Evolutionary conservation across 2,113 vertebrate species (phyloP).

Genomic region (Elgaria multicarinata): DNA sequence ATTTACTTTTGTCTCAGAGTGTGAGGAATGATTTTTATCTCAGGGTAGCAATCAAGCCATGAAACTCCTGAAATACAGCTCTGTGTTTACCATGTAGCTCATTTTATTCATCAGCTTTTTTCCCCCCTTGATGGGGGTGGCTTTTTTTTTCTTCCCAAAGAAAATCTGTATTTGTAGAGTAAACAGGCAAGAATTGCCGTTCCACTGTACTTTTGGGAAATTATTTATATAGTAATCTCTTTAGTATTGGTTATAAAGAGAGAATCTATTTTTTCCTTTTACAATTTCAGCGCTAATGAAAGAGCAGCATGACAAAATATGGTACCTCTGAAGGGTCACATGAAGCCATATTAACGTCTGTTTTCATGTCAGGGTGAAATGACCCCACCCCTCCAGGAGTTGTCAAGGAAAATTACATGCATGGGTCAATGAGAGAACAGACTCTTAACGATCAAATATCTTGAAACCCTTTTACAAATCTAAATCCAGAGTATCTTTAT

Average conservation of each 20-base stretch:
- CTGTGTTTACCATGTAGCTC: conserved; percentile 53
- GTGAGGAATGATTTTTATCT: conserved; percentile 77
- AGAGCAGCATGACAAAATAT: conserved; percentile 65
- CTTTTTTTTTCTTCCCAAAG: conserved; percentile 51
- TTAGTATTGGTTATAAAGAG: conserved; percentile 41
- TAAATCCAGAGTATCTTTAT: conserved; percentile 54
- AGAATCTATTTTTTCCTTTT: conserved; percentile 49
- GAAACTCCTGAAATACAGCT: conserved; percentile 46
- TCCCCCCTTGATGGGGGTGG: neutral
- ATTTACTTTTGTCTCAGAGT: conserved; percentile 78
- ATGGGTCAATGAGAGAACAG: conserved; percentile 49
- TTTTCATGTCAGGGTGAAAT: conserved; percentile 70
- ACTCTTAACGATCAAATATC: conserved; percentile 57
- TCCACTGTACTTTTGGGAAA: conserved; percentile 52
- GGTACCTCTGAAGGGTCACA: conserved; percentile 54
- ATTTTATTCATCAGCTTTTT: conserved; percentile 46
- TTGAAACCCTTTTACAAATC: conserved; percentile 39
- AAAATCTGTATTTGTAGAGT: conserved; percentile 64
- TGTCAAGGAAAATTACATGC: conserved; percentile 65
- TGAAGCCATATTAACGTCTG: conserved; percentile 67
- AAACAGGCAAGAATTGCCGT: conserved; percentile 63
- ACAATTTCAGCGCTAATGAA: conserved; percentile 59
- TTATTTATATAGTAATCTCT: conserved; percentile 46
- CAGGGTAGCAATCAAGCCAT: conserved; percentile 61
- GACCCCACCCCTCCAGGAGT: conserved; percentile 64